Evolutionary conservation across 2,113 vertebrate species (phyloP).

Genomic region (Pangasianodon hypophthalmus): DNA sequence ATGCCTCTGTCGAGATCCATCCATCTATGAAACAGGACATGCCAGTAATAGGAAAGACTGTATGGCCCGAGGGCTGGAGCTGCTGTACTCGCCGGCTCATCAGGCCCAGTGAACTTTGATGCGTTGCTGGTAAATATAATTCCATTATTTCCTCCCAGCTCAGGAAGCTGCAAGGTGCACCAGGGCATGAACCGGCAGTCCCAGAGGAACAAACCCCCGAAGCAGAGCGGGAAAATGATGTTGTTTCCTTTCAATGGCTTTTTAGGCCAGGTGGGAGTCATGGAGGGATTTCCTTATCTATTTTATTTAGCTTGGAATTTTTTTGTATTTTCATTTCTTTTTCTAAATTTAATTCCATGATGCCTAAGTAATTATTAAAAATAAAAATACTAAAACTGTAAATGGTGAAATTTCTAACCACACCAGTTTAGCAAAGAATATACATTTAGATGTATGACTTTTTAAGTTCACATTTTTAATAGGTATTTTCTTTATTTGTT

Average conservation of each 20-base stretch:
- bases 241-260: constrained; percentile 57
- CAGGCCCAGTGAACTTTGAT: constrained; percentile 79
- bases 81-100: constrained; percentile 69
- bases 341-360: background rate
- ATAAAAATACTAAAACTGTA: background rate
- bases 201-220: constrained; percentile 48
- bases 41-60: constrained; percentile 80
- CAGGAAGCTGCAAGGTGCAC: constrained; percentile 72
- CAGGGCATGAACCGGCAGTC: constrained; percentile 57
- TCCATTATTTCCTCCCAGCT: constrained; percentile 86
- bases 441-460: background rate
- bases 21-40: constrained; percentile 80
- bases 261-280: constrained; percentile 59
- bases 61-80: constrained; percentile 77
- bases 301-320: constrained; percentile 26
- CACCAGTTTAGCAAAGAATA: background rate
- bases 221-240: constrained; percentile 50
- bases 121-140: constrained; percentile 78
- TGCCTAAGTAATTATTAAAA: background rate
- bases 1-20: constrained; percentile 70
- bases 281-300: constrained; percentile 47
- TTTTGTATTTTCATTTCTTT: background rate
- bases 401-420: background rate
- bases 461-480: background rate
- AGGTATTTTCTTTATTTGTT: constrained; percentile 2